Evolutionary conservation across 2,113 vertebrate species (phyloP).

Genomic region (Tachysurus fulvidraco): DNA sequence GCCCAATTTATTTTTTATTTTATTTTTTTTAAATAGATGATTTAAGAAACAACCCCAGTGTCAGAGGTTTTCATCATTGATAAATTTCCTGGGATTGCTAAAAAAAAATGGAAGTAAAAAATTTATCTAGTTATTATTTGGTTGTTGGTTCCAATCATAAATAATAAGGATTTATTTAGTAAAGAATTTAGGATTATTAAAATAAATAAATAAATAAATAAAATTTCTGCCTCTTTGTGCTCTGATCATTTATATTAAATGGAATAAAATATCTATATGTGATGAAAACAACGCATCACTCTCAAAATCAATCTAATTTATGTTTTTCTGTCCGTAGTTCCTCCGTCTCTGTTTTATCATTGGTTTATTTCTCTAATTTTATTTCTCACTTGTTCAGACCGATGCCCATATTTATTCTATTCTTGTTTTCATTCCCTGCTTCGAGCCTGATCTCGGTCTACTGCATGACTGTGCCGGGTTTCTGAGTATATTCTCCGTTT

Average conservation of each 20-base stretch:
- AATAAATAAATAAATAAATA: too few species aligned
- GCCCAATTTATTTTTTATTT: too few species aligned
- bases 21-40: too few species aligned
- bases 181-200: not conserved
- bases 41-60: not conserved
- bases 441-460: too few species aligned
- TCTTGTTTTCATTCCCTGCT: not conserved
- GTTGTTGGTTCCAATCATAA: not conserved
- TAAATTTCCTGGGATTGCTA: not conserved
- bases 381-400: not conserved
- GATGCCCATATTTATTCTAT: too few species aligned
- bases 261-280: not conserved
- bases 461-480: not conserved
- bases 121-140: not conserved
- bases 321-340: not conserved
- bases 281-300: not conserved
- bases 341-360: not conserved
- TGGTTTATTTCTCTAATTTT: not conserved
- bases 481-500: not conserved
- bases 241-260: not conserved
- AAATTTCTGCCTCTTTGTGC: not conserved
- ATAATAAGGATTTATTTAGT: not conserved
- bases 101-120: not conserved
- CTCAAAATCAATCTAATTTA: too few species aligned
- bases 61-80: not conserved